Conservation (phyloP, 2,888 invertebrate genomes). For the Eristalis pertinax region DNA sequence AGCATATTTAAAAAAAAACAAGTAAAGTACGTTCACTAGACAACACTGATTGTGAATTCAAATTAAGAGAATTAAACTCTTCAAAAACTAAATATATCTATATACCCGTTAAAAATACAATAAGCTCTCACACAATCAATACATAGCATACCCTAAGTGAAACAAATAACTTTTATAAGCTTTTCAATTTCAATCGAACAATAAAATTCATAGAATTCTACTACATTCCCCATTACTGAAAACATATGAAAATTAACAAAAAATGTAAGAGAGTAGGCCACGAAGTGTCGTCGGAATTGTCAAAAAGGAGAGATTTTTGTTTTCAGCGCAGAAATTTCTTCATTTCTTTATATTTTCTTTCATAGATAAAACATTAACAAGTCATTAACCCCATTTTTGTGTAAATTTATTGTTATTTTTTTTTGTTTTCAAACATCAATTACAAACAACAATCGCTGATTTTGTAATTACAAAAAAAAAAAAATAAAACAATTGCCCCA, state of each 20-base stretch:
- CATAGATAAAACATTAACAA: constrained; percentile 37
- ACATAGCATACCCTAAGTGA: neutral
- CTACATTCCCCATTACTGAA: constrained; percentile 9
- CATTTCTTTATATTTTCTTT: constrained; percentile 60
- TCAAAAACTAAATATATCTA: too few relatives aligned
- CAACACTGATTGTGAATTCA: too few relatives aligned
- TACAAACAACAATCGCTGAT: neutral
- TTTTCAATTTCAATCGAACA: neutral
- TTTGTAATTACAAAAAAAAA: too few relatives aligned
- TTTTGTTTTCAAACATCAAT: neutral
- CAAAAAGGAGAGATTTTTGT: constrained; percentile 64
- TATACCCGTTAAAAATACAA: too few relatives aligned
- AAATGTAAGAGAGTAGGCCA: constrained; percentile 50
- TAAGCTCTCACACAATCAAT: too few relatives aligned
- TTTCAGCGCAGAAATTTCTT: constrained; percentile 59
- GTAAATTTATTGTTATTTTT: constrained; percentile 48
- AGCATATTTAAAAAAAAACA: too few relatives aligned
- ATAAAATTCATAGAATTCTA: constrained; percentile 1
- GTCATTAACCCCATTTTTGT: constrained; percentile 26
- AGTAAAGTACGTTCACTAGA: too few relatives aligned
- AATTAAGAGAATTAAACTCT: too few relatives aligned
- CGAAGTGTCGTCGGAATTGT: constrained; percentile 53
- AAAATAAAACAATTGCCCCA: constrained; percentile 28
- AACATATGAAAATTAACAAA: neutral
- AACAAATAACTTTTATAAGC: neutral